Percentiles rank a stretch among this genome's conserved stretches.
Conservation (phyloP, 2,888 invertebrate species). For the Cepaea hortensis region DNA sequence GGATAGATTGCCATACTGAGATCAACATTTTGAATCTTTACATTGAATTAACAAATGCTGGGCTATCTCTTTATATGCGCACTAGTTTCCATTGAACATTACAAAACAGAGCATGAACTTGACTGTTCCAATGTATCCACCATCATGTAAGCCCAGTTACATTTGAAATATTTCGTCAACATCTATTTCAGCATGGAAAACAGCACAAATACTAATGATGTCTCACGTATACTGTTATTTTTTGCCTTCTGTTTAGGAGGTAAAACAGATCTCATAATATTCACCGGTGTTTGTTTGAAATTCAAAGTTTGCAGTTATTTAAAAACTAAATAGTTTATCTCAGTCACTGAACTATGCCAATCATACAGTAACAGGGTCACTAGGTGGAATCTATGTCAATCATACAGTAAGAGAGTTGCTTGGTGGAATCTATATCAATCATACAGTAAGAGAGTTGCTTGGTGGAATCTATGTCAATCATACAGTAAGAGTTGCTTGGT, state of each 20-base stretch:
- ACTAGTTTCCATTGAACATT: background rate
- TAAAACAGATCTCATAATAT: no score
- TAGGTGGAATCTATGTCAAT: background rate
- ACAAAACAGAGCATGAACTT: background rate
- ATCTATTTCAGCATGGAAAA: background rate
- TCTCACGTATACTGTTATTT: background rate
- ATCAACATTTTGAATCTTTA: constrained; percentile 14
- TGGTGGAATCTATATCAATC: background rate
- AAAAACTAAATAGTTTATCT: no score
- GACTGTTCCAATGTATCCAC: no score
- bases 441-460: background rate
- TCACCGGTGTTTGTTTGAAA: no score
- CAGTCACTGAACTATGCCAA: background rate
- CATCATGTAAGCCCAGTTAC: no score
- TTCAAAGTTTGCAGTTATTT: no score
- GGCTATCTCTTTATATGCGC: background rate
- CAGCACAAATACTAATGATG: background rate
- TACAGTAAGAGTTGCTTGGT: no score
- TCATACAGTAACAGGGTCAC: background rate
- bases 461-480: no score
- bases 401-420: background rate
- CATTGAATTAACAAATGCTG: constrained; percentile 2
- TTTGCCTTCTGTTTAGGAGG: no score
- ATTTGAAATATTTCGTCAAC: background rate
- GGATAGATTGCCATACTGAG: constrained; percentile 26